phyloP scores from a whole-genome alignment of 2,888 invertebrate genomes.

The Cantharis rufa region DNA sequence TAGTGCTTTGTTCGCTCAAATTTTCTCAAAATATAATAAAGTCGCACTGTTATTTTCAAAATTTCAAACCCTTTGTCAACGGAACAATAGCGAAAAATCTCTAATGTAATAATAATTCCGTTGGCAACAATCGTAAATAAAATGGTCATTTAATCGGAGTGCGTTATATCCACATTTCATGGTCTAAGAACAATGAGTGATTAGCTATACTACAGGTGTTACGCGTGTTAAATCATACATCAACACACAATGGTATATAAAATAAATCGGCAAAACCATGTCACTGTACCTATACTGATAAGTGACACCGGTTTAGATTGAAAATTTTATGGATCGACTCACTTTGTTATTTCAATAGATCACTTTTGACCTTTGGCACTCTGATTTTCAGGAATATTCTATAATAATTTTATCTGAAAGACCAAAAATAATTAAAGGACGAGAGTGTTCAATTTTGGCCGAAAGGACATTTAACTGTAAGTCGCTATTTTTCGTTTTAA shows the following conservation, averaged over 20 bases:
- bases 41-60: neutral
- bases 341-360: neutral
- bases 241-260: constrained; percentile 30
- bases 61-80: neutral
- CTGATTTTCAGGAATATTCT: neutral
- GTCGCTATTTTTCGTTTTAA: too few relatives aligned
- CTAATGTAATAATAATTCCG: neutral
- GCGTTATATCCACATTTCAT: neutral
- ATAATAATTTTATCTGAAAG: too few relatives aligned
- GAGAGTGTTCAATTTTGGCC: too few relatives aligned
- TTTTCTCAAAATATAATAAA: neutral
- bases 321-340: neutral
- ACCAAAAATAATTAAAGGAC: too few relatives aligned
- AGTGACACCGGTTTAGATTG: constrained; percentile 21
- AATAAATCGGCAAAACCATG: constrained; percentile 23
- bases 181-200: constrained; percentile 27
- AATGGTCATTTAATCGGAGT: neutral
- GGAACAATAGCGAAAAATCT: neutral
- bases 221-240: constrained; percentile 28
- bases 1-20: neutral
- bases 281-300: constrained; percentile 15
- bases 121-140: neutral
- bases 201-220: constrained; percentile 26
- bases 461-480: too few relatives aligned
- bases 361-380: neutral